These are phyloP conservation scores for Cebidichthys violaceus DNA, from an alignment of 2,113 vertebrate genomes.

Conservation along the genomic window DNA sequence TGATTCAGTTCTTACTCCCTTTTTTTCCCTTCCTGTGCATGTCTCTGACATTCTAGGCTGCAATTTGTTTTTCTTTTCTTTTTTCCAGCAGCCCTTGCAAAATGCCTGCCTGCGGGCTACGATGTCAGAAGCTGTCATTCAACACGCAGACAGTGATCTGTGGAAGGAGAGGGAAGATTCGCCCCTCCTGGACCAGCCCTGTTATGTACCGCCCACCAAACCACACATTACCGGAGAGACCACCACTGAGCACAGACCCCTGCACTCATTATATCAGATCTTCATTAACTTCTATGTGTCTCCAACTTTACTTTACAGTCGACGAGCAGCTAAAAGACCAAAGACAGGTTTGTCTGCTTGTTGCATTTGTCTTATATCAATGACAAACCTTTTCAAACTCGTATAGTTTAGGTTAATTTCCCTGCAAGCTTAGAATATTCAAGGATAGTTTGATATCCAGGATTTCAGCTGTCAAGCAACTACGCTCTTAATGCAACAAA, in stretches of 20 bases:
- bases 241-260: not conserved
- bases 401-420: not conserved
- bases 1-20: slow-evolving; percentile 46
- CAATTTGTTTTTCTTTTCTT: slow-evolving; percentile 15
- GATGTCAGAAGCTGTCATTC: slow-evolving; percentile 61
- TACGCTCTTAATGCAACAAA: not conserved
- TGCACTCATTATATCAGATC: not conserved
- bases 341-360: not conserved
- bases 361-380: not conserved
- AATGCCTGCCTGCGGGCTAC: slow-evolving; percentile 71
- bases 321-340: not conserved
- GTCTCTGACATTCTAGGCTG: slow-evolving; percentile 30
- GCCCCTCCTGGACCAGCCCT: not conserved
- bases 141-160: slow-evolving; percentile 28
- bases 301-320: not conserved
- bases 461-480: not conserved
- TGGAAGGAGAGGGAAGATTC: slow-evolving; percentile 13
- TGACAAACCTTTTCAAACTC: not conserved
- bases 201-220: slow-evolving; percentile 23
- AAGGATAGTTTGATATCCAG: not conserved
- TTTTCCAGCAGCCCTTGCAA: slow-evolving; percentile 56
- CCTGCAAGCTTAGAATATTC: not conserved
- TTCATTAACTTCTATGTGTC: not conserved
- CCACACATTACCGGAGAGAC: slow-evolving; percentile 36
- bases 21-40: slow-evolving; percentile 22